A percentile compares a stretch with the other conserved stretches of the same genome.
Evolutionary conservation across 2,888 invertebrate genomes (phyloP).

Genomic region (Amiota mariae): DNA sequence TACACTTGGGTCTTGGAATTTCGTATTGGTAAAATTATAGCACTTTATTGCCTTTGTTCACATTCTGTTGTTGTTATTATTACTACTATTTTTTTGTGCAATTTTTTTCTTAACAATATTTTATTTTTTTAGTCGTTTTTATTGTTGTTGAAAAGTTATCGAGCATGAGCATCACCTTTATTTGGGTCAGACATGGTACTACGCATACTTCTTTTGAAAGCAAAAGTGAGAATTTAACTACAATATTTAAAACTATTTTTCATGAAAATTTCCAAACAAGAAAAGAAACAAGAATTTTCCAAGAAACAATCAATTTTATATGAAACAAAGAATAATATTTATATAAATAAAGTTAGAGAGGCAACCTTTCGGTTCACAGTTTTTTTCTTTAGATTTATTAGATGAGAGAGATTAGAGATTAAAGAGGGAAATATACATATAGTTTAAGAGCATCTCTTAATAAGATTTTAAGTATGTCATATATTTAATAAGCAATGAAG

Average conservation of each 20-base stretch:
- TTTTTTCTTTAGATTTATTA: too few species aligned
- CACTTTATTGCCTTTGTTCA: slow-evolving; percentile 21
- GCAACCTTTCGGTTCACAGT: too few species aligned
- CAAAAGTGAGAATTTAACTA: slow-evolving; percentile 10
- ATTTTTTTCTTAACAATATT: slow-evolving; percentile 1
- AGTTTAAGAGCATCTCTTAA: too few species aligned
- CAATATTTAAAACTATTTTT: neutral
- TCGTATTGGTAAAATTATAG: slow-evolving; percentile 20
- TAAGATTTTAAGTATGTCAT: too few species aligned
- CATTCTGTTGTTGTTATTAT: neutral
- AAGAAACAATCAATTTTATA: too few species aligned
- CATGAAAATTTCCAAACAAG: neutral
- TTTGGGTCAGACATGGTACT: slow-evolving; percentile 19
- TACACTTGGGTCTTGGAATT: slow-evolving; percentile 45
- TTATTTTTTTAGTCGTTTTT: neutral
- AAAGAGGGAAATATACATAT: too few species aligned
- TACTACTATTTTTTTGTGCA: neutral
- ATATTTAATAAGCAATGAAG: too few species aligned
- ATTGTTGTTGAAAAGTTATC: slow-evolving; percentile 25
- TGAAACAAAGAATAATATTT: too few species aligned
- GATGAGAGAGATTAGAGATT: too few species aligned
- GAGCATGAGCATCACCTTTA: slow-evolving; percentile 12
- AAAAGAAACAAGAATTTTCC: neutral
- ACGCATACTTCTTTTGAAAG: neutral
- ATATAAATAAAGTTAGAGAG: too few species aligned